phyloP scores from a whole-genome alignment of 2,888 invertebrate genomes.

The Isotomurus palustris region DNA sequence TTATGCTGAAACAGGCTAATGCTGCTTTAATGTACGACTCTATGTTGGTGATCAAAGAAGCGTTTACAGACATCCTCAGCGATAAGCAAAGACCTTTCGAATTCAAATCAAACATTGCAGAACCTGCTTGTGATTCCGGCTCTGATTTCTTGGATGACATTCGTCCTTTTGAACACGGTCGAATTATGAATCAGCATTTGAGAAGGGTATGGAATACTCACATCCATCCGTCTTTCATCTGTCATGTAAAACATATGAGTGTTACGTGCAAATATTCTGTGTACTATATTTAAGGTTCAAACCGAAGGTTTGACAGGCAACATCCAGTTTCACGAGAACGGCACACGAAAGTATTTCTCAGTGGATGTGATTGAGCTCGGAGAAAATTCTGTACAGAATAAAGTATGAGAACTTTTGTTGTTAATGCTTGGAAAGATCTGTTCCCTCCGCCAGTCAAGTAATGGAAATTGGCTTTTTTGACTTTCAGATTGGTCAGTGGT shows the following conservation, averaged over 20 bases:
- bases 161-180: slow-evolving; percentile 28
- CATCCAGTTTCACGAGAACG: slow-evolving; percentile 77
- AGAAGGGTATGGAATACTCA: slow-evolving; percentile 9
- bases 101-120: slow-evolving; percentile 17
- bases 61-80: slow-evolving; percentile 76
- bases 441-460: neutral
- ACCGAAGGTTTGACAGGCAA: slow-evolving; percentile 84
- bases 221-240: neutral
- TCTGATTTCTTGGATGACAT: slow-evolving; percentile 23
- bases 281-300: slow-evolving; percentile 62
- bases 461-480: neutral
- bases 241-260: neutral
- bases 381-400: neutral
- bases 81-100: slow-evolving; percentile 68
- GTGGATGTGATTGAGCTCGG: slow-evolving; percentile 79
- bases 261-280: neutral
- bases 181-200: slow-evolving; percentile 30
- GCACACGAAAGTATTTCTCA: slow-evolving; percentile 79
- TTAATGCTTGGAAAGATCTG: neutral
- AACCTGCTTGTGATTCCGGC: slow-evolving; percentile 28
- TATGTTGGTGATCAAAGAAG: slow-evolving; percentile 86
- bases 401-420: neutral
- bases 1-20: slow-evolving; percentile 64
- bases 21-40: slow-evolving; percentile 94
- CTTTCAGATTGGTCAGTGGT: slow-evolving; percentile 31